A percentile compares a stretch with the other conserved stretches of the same genome.
phyloP scores from a whole-genome alignment of 2,797 vertebrate genomes.

The Pogoniulus pusillus region DNA sequence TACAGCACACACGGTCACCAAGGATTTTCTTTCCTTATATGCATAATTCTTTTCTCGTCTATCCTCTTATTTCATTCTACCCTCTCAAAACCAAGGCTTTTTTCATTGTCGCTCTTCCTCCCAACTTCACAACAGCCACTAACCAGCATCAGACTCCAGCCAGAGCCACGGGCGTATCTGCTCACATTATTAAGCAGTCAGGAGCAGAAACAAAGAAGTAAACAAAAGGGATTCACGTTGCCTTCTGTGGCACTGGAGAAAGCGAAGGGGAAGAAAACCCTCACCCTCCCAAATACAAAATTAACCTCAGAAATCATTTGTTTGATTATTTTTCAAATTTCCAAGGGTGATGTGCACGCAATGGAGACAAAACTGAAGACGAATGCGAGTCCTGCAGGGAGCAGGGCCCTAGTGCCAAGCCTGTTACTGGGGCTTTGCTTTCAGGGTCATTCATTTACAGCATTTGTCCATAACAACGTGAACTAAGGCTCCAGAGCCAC shows the following conservation, averaged over 20 bases:
- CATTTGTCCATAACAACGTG: background rate
- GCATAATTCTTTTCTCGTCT: background rate
- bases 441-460: constrained; percentile 13
- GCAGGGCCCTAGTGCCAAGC: background rate
- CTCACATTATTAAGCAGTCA: constrained; percentile 37
- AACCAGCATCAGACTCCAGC: background rate
- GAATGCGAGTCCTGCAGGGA: background rate
- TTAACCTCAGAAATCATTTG: background rate
- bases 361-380: background rate
- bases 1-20: fast-evolving
- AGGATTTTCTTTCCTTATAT: background rate
- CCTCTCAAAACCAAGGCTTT: background rate
- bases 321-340: background rate
- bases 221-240: constrained; percentile 52
- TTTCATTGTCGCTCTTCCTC: background rate
- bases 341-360: background rate
- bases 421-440: background rate
- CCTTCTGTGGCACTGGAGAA: constrained; percentile 42
- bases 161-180: background rate
- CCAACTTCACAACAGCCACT: background rate
- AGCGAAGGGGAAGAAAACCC: background rate
- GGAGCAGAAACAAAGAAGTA: constrained; percentile 56
- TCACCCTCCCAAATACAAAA: constrained; percentile 14
- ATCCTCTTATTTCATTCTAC: background rate
- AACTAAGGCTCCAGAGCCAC: background rate